Base-by-base conservation (phyloP, 2,797 vertebrate genomes). In the Scomberomorus guttatus region DNA sequence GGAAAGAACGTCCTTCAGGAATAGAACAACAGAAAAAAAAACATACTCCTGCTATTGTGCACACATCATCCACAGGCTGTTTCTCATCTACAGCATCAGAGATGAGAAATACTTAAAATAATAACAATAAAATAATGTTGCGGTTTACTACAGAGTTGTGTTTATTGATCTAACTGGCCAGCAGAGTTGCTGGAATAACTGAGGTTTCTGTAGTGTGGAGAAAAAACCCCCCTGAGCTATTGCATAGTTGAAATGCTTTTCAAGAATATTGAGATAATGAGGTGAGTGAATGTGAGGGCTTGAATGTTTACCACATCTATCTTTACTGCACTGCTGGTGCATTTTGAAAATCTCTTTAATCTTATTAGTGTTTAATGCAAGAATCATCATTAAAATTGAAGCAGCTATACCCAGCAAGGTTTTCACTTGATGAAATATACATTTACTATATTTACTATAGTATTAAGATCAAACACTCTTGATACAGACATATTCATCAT, bases 401-500 rank as follows among this genome's bases (percentile, higher is more conserved):
- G 22, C 48, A 76, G 32, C 64, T 74, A 29, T 69, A 80, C 69
- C 50, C 70, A 62, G 46, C 24, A 27, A 71, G 77, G 51, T 50
- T 75, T 79, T 48, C n/a, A n/a, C 72, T 83, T 82, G 79, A 91
- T 91, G 88, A 90, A 89, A 90, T 87, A 88, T 75, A 88, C 64
- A 93, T 94, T 92, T 86, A 92, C 80, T 90, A 50, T 50, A 50
- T 50, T 50, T 50, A 50, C 18, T 51, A 20, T 81, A 57, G 84
- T 79, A 90, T 94, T 89, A 88, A 80, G 87, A 92, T 92, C 90
- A 93, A 89, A 92, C 86, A 87, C 85, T 90, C 86, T 92, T 87
- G 86, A 93, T 88, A 84, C 82, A 87, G 87, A 81, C 87, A 60
- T 87, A 93, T 93, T 89, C 87, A 93, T 94, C 91, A 93, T 89